Conservation (phyloP, 2,797 vertebrate genomes). For the Parotocinclus haroldoi region DNA sequence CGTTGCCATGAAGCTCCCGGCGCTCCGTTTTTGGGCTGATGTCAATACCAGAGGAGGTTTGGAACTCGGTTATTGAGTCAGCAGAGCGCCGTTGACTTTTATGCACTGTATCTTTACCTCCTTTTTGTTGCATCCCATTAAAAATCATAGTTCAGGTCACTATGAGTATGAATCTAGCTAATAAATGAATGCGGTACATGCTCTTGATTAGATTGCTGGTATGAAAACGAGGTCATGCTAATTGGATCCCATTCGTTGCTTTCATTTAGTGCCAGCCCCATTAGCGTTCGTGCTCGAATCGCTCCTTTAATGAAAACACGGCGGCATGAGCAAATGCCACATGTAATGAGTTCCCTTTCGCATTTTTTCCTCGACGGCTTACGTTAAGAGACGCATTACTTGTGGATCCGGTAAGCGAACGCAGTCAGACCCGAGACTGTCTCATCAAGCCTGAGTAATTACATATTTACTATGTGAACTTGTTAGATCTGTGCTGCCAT, state of each 20-base stretch:
- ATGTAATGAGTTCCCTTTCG: not conserved
- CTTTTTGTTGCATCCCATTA: no score
- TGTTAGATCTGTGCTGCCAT: slow-evolving; percentile 4
- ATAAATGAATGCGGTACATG: not conserved
- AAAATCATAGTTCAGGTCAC: no score
- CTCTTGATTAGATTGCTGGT: not conserved
- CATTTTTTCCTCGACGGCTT: not conserved
- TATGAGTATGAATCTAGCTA: not conserved
- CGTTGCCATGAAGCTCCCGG: no score
- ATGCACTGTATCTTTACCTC: no score
- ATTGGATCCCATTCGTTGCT: not conserved
- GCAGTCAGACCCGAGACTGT: not conserved
- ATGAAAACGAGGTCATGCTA: slow-evolving; percentile 1
- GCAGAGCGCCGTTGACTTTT: no score
- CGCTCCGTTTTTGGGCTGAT: no score
- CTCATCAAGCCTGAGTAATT: slow-evolving; percentile 3
- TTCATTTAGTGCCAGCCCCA: slow-evolving; percentile 2
- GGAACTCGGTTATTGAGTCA: no score
- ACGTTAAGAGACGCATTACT: slow-evolving; percentile 2
- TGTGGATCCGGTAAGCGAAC: not conserved
- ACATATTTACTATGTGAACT: slow-evolving; percentile 10
- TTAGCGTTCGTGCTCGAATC: not conserved
- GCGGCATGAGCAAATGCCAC: not conserved
- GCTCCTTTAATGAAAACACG: slow-evolving; percentile 13
- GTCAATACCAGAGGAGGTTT: no score